Evolutionary conservation across 2,797 vertebrate genomes (phyloP), one percentile per base, ranked within the genome.

Genomic region (Kryptopterus vitreolus): DNA sequence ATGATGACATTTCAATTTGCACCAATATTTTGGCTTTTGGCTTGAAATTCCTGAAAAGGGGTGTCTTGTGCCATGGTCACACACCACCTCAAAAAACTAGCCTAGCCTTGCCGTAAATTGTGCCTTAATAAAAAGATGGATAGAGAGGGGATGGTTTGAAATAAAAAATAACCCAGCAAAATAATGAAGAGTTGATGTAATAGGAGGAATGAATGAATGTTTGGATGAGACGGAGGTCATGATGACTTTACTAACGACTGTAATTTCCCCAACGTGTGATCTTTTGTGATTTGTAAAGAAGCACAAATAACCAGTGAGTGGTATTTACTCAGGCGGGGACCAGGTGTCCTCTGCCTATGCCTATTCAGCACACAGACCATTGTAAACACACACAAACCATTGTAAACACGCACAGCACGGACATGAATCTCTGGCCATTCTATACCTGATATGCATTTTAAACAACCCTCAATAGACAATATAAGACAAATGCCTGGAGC

Each of bases 361-460:
- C 78, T 24, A 77, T 82, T 75, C 15, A 71, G 57, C 81, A 79
- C 71, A 29, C 80, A 78, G 22, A 29, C 61, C 26, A 69, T 57
- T 33, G 53, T 66, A 82, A 72, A 68, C 62, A 65, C 61, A 62
- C 61, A 13, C 76, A 58, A 6, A 43, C 38, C 38, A 1, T 43
- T 43, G 38, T 43, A 43, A 43, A 43, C 38, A 43, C 38, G 10
- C 10, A 43, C 26, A 72, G 70, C 31, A 35, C 29, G 55, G 26
- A 58, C 4, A 2, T 26, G 22, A 20, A 63, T 81, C 69, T 68
- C 72, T 57, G 33, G 71, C 77, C 80, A 65, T 57, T 26, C 78
- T 59, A 31, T 50, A 68, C 88, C 86, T 88, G 89, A 84, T 91
- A 90, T 90, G 85, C 88, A 89, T 91, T 88, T 86, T 83, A 88